These are phyloP conservation scores for Callimorpha dominula DNA, from an alignment of 2,888 invertebrate species.

Conservation along the genomic window DNA sequence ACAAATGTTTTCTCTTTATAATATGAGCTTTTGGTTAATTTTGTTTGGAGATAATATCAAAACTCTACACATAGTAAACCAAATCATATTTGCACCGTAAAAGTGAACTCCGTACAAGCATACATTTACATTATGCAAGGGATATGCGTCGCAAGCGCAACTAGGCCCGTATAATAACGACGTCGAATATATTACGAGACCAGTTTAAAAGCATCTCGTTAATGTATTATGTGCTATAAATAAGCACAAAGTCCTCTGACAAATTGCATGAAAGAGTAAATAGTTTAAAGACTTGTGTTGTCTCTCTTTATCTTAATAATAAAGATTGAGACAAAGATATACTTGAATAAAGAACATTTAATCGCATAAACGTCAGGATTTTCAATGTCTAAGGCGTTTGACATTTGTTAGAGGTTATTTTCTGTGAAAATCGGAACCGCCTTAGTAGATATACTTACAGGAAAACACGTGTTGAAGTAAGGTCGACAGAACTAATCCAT, in stretches of 20 bases:
- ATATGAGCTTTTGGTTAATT: neutral
- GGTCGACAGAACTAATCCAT: too few relatives aligned
- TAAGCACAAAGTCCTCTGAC: conserved; percentile 57
- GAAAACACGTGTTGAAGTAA: too few relatives aligned
- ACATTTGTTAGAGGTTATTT: too few relatives aligned
- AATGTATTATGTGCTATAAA: conserved; percentile 66
- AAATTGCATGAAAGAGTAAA: conserved; percentile 43
- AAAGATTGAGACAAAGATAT: neutral
- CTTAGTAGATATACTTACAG: too few relatives aligned
- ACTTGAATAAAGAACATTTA: conserved; percentile 2
- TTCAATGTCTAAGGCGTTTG: too few relatives aligned
- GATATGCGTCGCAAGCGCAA: conserved; percentile 47
- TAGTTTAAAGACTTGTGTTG: neutral
- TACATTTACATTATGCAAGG: conserved; percentile 75
- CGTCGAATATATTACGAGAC: conserved; percentile 68
- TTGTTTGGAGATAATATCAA: neutral
- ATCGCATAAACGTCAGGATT: too few relatives aligned
- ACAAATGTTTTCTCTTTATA: too few relatives aligned
- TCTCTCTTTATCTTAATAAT: neutral
- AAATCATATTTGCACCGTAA: conserved; percentile 43
- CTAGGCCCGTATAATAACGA: conserved; percentile 72
- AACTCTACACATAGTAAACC: neutral
- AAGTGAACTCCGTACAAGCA: conserved; percentile 53
- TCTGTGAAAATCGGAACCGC: too few relatives aligned
- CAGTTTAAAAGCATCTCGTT: conserved; percentile 61